These are phyloP conservation scores for Cygnus atratus DNA, from an alignment of 2,113 vertebrate species.

Conservation along the genomic window DNA sequence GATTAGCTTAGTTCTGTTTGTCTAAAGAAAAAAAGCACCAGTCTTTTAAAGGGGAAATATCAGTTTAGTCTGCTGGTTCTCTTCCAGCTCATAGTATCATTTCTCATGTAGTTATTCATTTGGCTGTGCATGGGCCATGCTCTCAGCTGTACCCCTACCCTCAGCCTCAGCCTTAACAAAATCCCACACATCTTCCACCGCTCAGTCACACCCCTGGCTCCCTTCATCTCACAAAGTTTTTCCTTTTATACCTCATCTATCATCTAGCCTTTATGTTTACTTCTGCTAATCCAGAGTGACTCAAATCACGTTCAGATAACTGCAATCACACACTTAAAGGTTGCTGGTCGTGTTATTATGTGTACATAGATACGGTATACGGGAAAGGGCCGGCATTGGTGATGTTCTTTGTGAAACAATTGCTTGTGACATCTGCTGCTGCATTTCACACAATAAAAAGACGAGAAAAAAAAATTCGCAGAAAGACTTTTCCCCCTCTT, in stretches of 20 bases:
- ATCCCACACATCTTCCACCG: not conserved
- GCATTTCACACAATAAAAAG: not conserved
- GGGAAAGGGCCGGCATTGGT: not conserved
- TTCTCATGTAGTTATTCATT: not conserved
- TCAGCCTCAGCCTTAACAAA: not conserved
- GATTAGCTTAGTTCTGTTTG: not conserved
- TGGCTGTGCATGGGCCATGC: not conserved
- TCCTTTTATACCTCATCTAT: not conserved
- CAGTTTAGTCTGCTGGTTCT: not conserved
- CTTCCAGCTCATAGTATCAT: not conserved
- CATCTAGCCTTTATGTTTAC: not conserved
- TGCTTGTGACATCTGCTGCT: not conserved
- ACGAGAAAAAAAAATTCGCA: not conserved
- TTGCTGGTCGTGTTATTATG: not conserved
- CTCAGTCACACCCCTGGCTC: not conserved
- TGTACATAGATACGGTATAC: not conserved
- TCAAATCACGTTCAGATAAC: not conserved
- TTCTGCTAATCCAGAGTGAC: not conserved
- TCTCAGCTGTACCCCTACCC: not conserved
- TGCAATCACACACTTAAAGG: not conserved
- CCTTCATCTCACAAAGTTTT: not conserved
- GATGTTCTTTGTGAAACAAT: not conserved
- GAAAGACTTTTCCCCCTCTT: not conserved
- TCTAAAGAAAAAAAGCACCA: not conserved
- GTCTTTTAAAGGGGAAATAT: not conserved